Conservation (phyloP, 2,888 invertebrate genomes). For the Psylliodes chrysocephalus region DNA sequence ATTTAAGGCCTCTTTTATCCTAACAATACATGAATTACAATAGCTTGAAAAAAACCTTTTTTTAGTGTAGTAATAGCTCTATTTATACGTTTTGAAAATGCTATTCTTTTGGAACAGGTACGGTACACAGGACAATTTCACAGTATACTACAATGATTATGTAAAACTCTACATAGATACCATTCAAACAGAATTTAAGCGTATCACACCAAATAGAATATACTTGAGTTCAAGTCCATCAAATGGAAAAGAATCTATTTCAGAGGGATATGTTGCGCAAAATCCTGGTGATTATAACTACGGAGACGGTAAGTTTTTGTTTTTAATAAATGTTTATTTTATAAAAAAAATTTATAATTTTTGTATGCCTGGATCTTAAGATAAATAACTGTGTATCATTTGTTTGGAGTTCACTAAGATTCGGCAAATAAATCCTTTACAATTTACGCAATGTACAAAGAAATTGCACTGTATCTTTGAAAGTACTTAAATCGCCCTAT, state of each 20-base stretch:
- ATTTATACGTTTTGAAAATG: no score
- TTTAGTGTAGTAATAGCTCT: no score
- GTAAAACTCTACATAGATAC: slow-evolving; percentile 83
- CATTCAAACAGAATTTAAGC: slow-evolving; percentile 73
- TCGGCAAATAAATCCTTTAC: no score
- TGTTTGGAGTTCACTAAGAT: no score
- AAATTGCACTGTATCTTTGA: no score
- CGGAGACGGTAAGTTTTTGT: slow-evolving; percentile 83
- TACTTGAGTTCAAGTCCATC: slow-evolving; percentile 92
- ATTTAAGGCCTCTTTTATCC: no score
- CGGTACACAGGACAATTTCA: slow-evolving; percentile 53
- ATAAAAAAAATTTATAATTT: not conserved
- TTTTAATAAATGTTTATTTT: not conserved
- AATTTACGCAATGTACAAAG: no score
- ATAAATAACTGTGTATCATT: no score
- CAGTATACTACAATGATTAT: slow-evolving; percentile 73
- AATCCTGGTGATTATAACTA: slow-evolving; percentile 83
- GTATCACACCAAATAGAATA: slow-evolving; percentile 69
- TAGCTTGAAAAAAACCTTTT: no score
- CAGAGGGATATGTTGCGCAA: slow-evolving; percentile 79
- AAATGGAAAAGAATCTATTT: slow-evolving; percentile 79
- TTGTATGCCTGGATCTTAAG: no score
- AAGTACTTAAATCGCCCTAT: no score
- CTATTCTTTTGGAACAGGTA: slow-evolving; percentile 66
- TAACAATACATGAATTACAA: no score